Evolutionary conservation across 2,888 invertebrate species (phyloP).

Genomic region (Callosobruchus maculatus): DNA sequence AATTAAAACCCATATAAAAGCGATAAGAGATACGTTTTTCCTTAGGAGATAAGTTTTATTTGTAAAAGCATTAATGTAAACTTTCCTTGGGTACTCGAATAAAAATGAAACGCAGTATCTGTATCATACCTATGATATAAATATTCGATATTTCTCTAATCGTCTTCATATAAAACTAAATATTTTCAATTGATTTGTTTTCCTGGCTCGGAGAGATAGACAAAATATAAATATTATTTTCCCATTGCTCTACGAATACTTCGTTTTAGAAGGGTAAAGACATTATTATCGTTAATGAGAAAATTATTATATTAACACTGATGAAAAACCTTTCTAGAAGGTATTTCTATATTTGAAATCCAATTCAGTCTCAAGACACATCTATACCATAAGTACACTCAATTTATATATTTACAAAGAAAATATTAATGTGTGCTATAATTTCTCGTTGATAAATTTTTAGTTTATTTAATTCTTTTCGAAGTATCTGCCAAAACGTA

Average conservation of each 20-base stretch:
- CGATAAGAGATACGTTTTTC: neutral
- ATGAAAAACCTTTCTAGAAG: too few relatives aligned
- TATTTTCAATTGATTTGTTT: neutral
- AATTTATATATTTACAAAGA: too few relatives aligned
- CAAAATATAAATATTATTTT: neutral
- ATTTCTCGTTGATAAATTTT: too few relatives aligned
- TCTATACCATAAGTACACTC: too few relatives aligned
- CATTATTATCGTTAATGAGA: too few relatives aligned
- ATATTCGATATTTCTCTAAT: neutral
- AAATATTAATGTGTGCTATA: too few relatives aligned
- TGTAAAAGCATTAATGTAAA: neutral
- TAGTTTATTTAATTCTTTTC: too few relatives aligned
- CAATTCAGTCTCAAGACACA: too few relatives aligned
- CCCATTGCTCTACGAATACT: neutral
- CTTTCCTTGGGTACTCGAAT: neutral
- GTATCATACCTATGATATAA: neutral
- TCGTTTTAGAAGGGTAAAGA: too few relatives aligned
- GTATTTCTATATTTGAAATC: too few relatives aligned
- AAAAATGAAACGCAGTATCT: neutral
- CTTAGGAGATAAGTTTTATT: neutral
- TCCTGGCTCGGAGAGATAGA: neutral
- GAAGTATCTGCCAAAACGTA: too few relatives aligned
- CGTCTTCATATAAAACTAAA: neutral
- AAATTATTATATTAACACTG: too few relatives aligned
- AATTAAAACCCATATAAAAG: neutral